Evolutionary conservation across 2,113 vertebrate species (phyloP), one percentile per base, ranked within the genome.

Genomic region (Callospermophilus lateralis): DNA sequence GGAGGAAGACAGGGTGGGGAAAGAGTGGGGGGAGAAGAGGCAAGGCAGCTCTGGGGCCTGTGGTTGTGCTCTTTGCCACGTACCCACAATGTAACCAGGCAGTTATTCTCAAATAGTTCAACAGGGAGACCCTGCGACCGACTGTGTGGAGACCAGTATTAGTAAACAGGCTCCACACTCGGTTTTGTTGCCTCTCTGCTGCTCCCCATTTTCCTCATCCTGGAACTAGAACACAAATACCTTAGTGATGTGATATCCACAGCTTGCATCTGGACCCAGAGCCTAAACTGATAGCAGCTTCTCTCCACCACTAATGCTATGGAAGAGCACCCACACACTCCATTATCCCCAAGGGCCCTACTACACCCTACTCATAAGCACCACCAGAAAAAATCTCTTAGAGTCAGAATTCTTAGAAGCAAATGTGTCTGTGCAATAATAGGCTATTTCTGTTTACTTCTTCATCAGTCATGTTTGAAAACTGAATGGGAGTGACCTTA

Each of bases 91-190:
- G 16, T 26, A 30, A 32, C 24, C 34, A 28, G 19, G 53, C 22
- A 84, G 11, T 61, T 84, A 48, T 55, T 96, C 32, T 65, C 79
- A 90, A 93, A 86, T 19, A 28, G 26, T 85, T 85, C n/a, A 86
- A 53, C 30, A 79, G 10, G 7, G 34, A 81, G 2, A 13, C 3
- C 16, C 77, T 65, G 48, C 28, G 3, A 13, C 76, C 48, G 80
- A 2, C 20, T 37, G 11, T n/a, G 37, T 79, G 83, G 83, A 92
- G 68, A 48, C 26, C 51, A 68, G 16, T 77, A 89, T 15, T 32
- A 5, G 13, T 15, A 22, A 32, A 83, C 45, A 3, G 6, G 24
- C 28, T 63, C 37, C 8, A 1, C 4, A 16, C 15, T 74, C 6
- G 26, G n/a, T 34, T 74, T 77, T 48, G 5, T 45, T 86, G 68